phyloP scores from a whole-genome alignment of 2,113 vertebrate genomes.

The Microtus montanus region DNA sequence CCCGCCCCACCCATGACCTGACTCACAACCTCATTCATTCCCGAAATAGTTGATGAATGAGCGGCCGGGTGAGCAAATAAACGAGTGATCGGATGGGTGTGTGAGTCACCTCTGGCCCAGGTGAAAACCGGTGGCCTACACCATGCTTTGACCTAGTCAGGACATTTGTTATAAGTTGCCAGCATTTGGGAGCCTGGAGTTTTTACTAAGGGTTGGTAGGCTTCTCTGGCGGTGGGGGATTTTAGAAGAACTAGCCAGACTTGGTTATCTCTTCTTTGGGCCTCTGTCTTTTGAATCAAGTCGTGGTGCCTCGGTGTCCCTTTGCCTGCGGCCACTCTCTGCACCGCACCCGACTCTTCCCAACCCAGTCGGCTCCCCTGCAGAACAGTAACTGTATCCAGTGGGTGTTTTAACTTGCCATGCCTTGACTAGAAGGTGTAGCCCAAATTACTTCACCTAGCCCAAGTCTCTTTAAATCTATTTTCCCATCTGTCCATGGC shows the following conservation, averaged over 20 bases:
- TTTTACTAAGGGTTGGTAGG: neutral
- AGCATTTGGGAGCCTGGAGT: neutral
- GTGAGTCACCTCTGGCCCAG: constrained; percentile 47
- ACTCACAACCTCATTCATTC: constrained; percentile 54
- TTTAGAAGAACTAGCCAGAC: neutral
- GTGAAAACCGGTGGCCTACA: neutral
- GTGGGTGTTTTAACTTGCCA: neutral
- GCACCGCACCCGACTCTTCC: neutral
- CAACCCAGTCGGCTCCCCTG: fast-evolving
- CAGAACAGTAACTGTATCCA: neutral
- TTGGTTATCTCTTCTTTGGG: neutral
- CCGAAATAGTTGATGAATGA: constrained; percentile 39
- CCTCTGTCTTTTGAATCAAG: neutral
- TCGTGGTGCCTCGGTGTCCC: neutral
- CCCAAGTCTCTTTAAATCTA: neutral
- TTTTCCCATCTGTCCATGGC: neutral
- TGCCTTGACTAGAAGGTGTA: constrained; percentile 15
- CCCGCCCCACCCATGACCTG: constrained; percentile 56
- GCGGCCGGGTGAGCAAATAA: neutral
- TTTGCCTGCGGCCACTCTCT: neutral
- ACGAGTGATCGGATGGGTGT: neutral
- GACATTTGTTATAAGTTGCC: neutral
- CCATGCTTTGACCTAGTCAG: neutral
- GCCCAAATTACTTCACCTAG: neutral
- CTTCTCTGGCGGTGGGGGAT: neutral